Base-by-base conservation (phyloP, 2,888 invertebrate species). In the Alcis repandata region DNA sequence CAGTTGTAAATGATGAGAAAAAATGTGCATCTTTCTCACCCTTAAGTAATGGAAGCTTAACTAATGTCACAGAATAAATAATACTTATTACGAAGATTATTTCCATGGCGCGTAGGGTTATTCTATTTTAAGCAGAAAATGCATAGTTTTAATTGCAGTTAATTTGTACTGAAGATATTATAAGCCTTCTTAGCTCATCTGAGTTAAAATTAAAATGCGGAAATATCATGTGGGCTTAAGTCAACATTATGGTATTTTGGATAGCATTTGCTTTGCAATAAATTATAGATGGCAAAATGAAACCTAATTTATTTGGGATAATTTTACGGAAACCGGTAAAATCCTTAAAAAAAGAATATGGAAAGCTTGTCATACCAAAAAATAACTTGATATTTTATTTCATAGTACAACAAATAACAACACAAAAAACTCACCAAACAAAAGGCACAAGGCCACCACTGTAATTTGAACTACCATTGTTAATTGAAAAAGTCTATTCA, bases 1-100 rank as follows among this genome's bases (percentile, higher is more conserved):
- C 41, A 4, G 76, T 74, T 73, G 74, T 32, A 67, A 68, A 73
- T 75, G 80, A 79, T 81, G 83, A 82, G 85, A 84, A 86, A 82
- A 80, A 78, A 58, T 79, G 67, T 75, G 73, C 78, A 78, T 76
- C 68, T 74, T 71, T 58, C 60, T 67, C 59, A 54, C 54, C 27
- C 52, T 56, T 41, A 33, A 36, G 15, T n/a, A n/a, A n/a, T n/a
- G n/a, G n/a, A n/a, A 32, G n/a, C 49, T 49, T 10, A 49, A 17
- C 2, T 20, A 43, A 33, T 2, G 27, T 27, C 27, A 27, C 27
- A 27, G 27, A 27, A 27, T 27, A 27, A 27, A 27, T 27, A 4
- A 27, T 27, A 27, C 27, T 6, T 27, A 27, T 27, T 27, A 27
- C 27, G 6, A 27, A 2, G 15, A 19, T 7, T 8, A 38, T 52